A percentile compares a stretch with the other conserved stretches of the same genome.
Conservation (phyloP, 2,888 invertebrate genomes). For the Drosophila diplacantha region DNA sequence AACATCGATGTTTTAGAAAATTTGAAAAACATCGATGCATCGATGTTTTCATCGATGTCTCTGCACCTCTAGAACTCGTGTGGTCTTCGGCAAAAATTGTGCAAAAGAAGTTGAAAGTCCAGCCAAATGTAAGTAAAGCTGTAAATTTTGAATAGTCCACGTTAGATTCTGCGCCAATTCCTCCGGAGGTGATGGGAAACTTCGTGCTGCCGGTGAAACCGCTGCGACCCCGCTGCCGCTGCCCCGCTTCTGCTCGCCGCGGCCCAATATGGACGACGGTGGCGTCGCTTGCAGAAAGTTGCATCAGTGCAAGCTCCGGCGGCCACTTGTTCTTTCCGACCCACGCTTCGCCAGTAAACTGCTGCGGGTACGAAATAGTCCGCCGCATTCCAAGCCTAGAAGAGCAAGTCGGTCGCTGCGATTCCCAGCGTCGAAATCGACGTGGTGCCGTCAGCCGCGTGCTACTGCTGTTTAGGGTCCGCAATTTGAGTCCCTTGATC, state of each 20-base stretch:
- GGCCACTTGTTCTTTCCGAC: slow-evolving; percentile 7
- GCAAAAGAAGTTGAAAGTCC: slow-evolving; percentile 2
- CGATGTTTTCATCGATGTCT: too few relatives aligned
- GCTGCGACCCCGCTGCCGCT: neutral
- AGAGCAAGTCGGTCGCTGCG: too few relatives aligned
- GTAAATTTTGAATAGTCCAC: neutral
- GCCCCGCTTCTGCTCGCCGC: too few relatives aligned
- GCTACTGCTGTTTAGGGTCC: slow-evolving; percentile 4
- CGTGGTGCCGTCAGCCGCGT: slow-evolving; percentile 10
- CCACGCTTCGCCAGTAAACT: neutral
- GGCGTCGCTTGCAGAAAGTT: slow-evolving; percentile 18
- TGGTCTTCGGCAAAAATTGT: slow-evolving; percentile 5
- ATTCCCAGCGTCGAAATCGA: slow-evolving; percentile 4
- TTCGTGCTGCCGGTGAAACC: neutral
- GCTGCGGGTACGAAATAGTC: neutral
- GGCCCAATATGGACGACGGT: slow-evolving; percentile 17
- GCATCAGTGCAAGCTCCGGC: neutral
- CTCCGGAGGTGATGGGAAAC: neutral
- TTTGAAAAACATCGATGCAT: too few relatives aligned
- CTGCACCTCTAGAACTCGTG: neutral
- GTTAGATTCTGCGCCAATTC: neutral
- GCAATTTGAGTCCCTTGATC: neutral
- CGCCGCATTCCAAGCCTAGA: too few relatives aligned
- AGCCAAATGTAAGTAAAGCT: slow-evolving; percentile 9
- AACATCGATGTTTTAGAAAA: too few relatives aligned